These are phyloP conservation scores for Smittia aterrima DNA, from an alignment of 2,888 invertebrate species.

Conservation along the genomic window DNA sequence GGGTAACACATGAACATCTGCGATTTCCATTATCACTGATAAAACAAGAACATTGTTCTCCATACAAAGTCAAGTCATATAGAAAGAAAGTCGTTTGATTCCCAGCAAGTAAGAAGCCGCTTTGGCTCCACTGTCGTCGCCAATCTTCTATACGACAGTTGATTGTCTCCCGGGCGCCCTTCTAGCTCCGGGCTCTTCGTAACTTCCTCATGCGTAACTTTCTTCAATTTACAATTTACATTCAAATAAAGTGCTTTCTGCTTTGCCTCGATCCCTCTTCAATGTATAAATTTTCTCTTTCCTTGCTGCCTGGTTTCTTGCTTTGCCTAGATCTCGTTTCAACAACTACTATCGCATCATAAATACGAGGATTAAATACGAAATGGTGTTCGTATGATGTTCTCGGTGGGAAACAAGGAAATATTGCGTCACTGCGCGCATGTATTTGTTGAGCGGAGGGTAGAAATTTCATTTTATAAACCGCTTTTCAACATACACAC, in stretches of 20 bases:
- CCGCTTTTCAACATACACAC: not conserved
- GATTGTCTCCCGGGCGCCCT: not conserved
- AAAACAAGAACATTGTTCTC: conserved; percentile 2
- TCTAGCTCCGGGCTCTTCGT: conserved; percentile 13
- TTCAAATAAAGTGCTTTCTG: conserved; percentile 39
- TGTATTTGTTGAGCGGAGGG: not conserved
- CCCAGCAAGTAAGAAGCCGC: not conserved
- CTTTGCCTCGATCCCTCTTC: not conserved
- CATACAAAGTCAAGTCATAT: not conserved
- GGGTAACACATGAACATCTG: conserved; percentile 28
- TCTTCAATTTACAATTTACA: conserved; percentile 40
- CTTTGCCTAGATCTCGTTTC: not conserved
- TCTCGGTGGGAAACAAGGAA: conserved; percentile 5
- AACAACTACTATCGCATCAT: not conserved
- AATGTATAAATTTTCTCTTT: not conserved
- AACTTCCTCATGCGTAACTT: conserved; percentile 38
- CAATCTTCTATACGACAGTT: not conserved
- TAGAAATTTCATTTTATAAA: not conserved
- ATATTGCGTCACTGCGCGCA: not conserved
- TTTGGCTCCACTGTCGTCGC: not conserved
- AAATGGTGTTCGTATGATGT: not conserved
- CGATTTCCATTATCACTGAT: conserved; percentile 38
- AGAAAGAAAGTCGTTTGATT: not conserved
- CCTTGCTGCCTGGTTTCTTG: not conserved
- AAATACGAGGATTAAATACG: conserved; percentile 40